Conservation (phyloP, 2,113 vertebrate genomes). For the Cyanistes caeruleus region DNA sequence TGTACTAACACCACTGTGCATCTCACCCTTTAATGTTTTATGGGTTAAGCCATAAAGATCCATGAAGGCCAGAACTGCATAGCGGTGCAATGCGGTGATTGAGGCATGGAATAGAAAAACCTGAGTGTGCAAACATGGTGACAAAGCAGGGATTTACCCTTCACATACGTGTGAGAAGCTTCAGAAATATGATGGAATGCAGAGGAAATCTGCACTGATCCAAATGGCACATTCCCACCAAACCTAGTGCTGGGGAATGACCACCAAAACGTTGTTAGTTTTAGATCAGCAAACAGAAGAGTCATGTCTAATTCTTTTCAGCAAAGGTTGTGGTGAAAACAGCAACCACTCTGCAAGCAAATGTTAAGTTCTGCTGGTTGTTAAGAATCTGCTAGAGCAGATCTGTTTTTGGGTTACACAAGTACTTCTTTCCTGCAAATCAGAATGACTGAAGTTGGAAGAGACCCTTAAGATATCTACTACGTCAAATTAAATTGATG, state of each 20-base stretch:
- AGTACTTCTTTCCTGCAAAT: not conserved
- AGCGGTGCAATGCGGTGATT: not conserved
- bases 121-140: not conserved
- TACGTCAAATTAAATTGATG: not conserved
- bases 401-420: not conserved
- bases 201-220: not conserved
- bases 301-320: not conserved
- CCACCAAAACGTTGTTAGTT: not conserved
- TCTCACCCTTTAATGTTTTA: not conserved
- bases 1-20: not conserved
- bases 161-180: fast-evolving
- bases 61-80: not conserved
- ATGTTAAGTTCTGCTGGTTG: not conserved
- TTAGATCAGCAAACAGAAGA: not conserved
- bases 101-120: not conserved
- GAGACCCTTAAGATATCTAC: not conserved
- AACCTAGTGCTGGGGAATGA: not conserved
- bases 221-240: not conserved
- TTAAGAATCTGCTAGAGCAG: not conserved
- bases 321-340: not conserved
- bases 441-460: not conserved
- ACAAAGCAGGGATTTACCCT: not conserved
- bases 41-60: not conserved
- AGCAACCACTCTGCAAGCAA: not conserved
- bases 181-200: not conserved